These are phyloP conservation scores for Pachyramphus minor DNA, from an alignment of 2,113 vertebrate species.

Conservation along the genomic window DNA sequence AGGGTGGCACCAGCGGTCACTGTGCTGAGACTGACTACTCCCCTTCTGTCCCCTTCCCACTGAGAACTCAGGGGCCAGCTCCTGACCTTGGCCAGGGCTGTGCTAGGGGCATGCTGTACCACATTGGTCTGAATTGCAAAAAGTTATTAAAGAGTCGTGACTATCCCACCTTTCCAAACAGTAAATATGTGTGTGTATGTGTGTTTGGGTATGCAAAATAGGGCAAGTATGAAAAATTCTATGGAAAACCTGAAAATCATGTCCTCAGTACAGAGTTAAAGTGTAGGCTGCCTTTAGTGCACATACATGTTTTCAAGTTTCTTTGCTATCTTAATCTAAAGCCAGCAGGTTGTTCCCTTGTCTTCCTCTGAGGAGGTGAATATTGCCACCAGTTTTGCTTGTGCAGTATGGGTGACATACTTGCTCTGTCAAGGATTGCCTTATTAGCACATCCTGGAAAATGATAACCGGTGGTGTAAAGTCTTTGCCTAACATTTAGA, in stretches of 20 bases:
- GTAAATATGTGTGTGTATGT: neutral
- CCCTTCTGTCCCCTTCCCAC: neutral
- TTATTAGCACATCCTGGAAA: constrained; percentile 62
- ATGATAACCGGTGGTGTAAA: neutral
- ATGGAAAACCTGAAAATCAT: neutral
- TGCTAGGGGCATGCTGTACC: neutral
- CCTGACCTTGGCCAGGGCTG: neutral
- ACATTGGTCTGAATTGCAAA: neutral
- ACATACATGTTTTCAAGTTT: neutral
- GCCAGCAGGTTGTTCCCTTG: neutral
- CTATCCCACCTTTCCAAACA: neutral
- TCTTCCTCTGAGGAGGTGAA: neutral
- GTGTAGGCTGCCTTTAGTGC: neutral
- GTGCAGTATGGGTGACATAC: rapidly evolving
- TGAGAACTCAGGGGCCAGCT: neutral
- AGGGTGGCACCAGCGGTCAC: neutral
- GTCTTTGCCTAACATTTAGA: constrained; percentile 44
- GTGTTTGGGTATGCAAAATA: neutral
- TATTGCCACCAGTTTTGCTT: neutral
- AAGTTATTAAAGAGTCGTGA: neutral
- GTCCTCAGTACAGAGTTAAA: neutral
- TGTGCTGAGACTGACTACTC: rapidly evolving
- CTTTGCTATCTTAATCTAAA: neutral
- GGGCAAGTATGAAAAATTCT: neutral
- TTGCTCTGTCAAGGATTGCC: neutral